Evolutionary conservation across 1,140 invertebrate species (phyloP).

Genomic region (Eueides isabella): DNA sequence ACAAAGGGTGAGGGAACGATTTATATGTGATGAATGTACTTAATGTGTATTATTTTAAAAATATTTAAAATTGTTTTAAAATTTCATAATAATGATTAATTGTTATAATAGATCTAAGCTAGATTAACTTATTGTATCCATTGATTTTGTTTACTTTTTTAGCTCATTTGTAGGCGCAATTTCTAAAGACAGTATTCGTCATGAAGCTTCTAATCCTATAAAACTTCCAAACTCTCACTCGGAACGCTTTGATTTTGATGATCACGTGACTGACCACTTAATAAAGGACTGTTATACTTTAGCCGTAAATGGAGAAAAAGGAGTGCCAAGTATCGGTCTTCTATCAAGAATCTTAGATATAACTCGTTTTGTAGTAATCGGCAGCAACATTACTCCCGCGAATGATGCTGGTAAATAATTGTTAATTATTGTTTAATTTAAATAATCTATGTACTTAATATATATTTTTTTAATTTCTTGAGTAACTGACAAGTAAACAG

Average conservation of each 20-base stretch:
- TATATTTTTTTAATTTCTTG: no score
- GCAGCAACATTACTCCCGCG: slow-evolving; percentile 20
- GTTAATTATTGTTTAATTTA: background rate
- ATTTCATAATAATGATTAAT: no score
- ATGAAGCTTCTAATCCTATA: slow-evolving; percentile 52
- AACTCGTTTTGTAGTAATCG: slow-evolving; percentile 89
- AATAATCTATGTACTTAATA: no score
- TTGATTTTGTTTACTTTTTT: slow-evolving; percentile 18
- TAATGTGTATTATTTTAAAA: background rate
- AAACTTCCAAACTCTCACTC: slow-evolving; percentile 32
- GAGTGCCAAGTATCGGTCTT: slow-evolving; percentile 83
- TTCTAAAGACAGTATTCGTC: slow-evolving; percentile 49
- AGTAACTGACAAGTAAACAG: no score
- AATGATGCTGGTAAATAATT: slow-evolving; percentile 18
- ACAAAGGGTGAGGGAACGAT: slow-evolving; percentile 72
- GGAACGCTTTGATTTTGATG: slow-evolving; percentile 66
- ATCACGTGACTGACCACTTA: slow-evolving; percentile 60
- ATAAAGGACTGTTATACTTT: slow-evolving; percentile 89
- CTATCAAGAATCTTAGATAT: slow-evolving; percentile 89
- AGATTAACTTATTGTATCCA: no score
- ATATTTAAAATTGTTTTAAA: background rate
- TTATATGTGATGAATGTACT: background rate
- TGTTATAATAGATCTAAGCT: no score
- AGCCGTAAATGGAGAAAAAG: slow-evolving; percentile 74
- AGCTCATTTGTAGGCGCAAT: slow-evolving; percentile 50